These are phyloP conservation scores for Micromesistius poutassou DNA, from an alignment of 2,797 vertebrate species.

Conservation along the genomic window DNA sequence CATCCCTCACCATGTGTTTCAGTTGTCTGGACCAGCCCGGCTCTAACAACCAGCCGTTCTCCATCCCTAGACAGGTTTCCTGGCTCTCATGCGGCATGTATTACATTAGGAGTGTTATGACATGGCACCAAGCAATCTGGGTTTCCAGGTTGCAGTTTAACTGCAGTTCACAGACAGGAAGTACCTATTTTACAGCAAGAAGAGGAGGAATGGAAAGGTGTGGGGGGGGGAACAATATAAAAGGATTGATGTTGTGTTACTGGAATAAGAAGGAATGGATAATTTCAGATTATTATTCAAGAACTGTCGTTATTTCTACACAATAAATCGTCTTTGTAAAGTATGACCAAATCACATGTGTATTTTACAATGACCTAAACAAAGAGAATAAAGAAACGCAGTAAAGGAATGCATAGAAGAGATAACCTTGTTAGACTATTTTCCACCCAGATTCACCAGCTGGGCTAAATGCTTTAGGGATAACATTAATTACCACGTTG, in stretches of 20 bases:
- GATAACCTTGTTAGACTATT: slow-evolving; percentile 72
- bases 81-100: not conserved
- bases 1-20: not conserved
- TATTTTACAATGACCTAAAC: not conserved
- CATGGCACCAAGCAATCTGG: not conserved
- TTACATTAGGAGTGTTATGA: not conserved
- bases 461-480: slow-evolving; percentile 95
- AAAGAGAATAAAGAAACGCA: slow-evolving; percentile 24
- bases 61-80: not conserved
- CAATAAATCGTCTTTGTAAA: too few species aligned
- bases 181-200: too few species aligned
- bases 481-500: slow-evolving; percentile 99
- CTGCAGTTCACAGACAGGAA: too few species aligned
- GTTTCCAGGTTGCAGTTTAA: too few species aligned
- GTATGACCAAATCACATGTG: too few species aligned
- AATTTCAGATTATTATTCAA: too few species aligned
- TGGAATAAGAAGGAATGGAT: too few species aligned
- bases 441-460: slow-evolving; percentile 75
- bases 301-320: too few species aligned
- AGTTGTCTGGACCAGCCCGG: slow-evolving; percentile 48
- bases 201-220: too few species aligned
- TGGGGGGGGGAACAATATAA: too few species aligned
- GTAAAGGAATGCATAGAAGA: slow-evolving; percentile 53
- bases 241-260: too few species aligned
- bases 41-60: slow-evolving; percentile 48